A percentile compares a stretch with the other conserved stretches of the same genome.
Conservation (phyloP, 2,888 invertebrate species). For the Parnassius glacialis region DNA sequence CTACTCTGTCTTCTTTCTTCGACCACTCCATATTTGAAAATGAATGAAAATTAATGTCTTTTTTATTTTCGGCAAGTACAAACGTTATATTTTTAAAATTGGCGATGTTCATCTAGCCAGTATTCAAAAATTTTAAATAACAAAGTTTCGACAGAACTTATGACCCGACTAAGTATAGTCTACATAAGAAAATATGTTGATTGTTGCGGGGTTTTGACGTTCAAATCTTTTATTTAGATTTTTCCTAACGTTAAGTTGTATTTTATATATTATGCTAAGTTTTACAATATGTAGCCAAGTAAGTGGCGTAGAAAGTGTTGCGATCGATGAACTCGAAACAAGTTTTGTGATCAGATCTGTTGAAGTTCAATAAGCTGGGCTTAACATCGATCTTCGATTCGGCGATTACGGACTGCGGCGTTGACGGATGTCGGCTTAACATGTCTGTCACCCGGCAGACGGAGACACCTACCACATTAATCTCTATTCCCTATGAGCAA, state of each 20-base stretch:
- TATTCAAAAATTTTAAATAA: no score
- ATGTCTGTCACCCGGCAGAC: constrained; percentile 71
- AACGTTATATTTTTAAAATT: no score
- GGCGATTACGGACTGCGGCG: constrained; percentile 71
- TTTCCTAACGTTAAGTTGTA: neutral
- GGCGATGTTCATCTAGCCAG: no score
- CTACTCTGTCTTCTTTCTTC: no score
- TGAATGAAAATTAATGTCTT: no score
- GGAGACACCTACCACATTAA: constrained; percentile 74
- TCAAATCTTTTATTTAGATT: no score
- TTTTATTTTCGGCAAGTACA: no score
- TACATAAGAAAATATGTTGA: no score
- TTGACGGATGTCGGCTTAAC: constrained; percentile 80
- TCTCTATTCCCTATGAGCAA: constrained; percentile 75
- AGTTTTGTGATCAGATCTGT: constrained; percentile 58
- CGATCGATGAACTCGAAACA: constrained; percentile 56
- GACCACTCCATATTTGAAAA: no score
- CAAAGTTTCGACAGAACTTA: no score
- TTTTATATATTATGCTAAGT: neutral
- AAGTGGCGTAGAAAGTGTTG: constrained; percentile 41
- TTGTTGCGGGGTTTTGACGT: no score
- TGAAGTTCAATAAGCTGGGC: constrained; percentile 75
- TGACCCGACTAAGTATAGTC: no score
- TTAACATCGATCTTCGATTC: constrained; percentile 78
- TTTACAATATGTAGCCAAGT: constrained; percentile 3